Evolutionary conservation across 2,797 vertebrate genomes (phyloP).

Genomic region (Podarcis lilfordi): DNA sequence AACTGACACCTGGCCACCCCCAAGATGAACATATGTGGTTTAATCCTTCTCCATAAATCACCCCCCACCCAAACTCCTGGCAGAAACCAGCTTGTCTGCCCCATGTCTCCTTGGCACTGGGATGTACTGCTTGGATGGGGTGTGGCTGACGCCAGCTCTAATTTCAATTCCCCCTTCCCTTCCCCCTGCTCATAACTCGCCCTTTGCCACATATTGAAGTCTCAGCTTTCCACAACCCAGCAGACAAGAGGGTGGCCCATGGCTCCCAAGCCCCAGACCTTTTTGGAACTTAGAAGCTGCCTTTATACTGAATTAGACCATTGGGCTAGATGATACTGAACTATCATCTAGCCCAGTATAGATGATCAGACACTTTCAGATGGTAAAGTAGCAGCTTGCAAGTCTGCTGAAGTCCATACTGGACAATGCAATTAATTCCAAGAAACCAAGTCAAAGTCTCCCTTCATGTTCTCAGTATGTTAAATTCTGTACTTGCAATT

Average conservation of each 20-base stretch:
- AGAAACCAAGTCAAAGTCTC: conserved; percentile 1
- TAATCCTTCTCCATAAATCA: conserved; percentile 2
- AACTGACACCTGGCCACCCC: neutral
- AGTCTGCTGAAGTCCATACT: neutral
- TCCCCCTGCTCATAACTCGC: neutral
- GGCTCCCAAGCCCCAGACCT: too few relatives aligned
- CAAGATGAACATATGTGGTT: neutral
- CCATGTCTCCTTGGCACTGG: neutral
- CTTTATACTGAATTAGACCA: too few relatives aligned
- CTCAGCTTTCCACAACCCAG: neutral
- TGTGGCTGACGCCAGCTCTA: neutral
- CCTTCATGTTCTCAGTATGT: neutral
- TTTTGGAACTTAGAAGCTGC: too few relatives aligned
- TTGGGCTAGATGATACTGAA: too few relatives aligned
- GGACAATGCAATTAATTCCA: conserved; percentile 12
- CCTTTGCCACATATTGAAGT: neutral
- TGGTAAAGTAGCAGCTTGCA: neutral
- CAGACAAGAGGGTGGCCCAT: too few relatives aligned
- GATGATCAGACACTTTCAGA: neutral
- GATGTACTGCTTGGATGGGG: neutral
- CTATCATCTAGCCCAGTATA: too few relatives aligned
- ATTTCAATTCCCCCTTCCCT: neutral
- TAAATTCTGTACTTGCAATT: neutral
- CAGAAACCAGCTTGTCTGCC: neutral
- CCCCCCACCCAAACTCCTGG: too few relatives aligned